These are phyloP conservation scores for Carassius auratus DNA, from an alignment of 2,113 vertebrate genomes.

Conservation along the genomic window DNA sequence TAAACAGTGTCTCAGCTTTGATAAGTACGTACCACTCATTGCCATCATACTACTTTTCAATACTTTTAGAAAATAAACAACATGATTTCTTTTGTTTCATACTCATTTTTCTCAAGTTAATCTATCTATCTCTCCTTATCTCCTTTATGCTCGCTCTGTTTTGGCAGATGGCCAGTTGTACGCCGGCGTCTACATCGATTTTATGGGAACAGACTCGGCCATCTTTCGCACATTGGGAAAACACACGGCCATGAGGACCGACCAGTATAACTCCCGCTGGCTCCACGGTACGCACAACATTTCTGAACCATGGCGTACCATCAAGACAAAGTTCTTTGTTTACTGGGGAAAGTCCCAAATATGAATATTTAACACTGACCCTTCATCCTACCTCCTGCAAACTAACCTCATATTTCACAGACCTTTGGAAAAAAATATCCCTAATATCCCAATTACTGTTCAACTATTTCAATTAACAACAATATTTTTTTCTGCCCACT, in stretches of 20 bases:
- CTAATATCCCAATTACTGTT: not conserved
- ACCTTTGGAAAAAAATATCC: not conserved
- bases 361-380: not conserved
- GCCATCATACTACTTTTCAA: not conserved
- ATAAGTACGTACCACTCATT: constrained; percentile 86
- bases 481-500: no score
- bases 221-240: constrained; percentile 98
- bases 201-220: constrained; percentile 98
- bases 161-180: constrained; percentile 94
- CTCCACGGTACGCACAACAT: constrained; percentile 82
- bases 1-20: constrained; percentile 93
- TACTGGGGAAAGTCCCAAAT: not conserved
- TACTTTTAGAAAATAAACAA: not conserved
- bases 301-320: not conserved
- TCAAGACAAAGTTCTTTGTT: not conserved
- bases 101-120: constrained; percentile 32
- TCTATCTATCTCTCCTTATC: constrained; percentile 18
- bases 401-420: not conserved
- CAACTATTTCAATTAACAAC: no score
- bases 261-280: constrained; percentile 99
- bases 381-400: not conserved
- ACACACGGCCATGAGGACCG: constrained; percentile 97
- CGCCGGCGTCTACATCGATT: constrained; percentile 96
- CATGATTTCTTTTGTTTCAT: constrained; percentile 10
- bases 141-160: constrained; percentile 48